Percentiles rank a stretch among this genome's conserved stretches.
These are phyloP conservation scores for Hydrotaea diabolus DNA, from an alignment of 2,888 invertebrate genomes.

Conservation along the genomic window DNA sequence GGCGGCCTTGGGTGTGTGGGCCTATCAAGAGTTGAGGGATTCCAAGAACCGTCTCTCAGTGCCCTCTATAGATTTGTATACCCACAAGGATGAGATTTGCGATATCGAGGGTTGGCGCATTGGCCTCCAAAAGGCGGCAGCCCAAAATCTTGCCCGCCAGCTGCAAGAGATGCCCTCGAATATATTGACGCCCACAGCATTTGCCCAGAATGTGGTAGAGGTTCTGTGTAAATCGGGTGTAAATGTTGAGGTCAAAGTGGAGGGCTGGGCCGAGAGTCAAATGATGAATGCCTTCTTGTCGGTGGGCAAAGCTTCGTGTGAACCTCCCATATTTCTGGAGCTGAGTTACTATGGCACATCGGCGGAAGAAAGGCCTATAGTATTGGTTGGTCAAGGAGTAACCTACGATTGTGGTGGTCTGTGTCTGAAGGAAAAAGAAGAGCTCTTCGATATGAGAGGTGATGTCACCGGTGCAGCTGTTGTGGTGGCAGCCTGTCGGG, in stretches of 20 bases:
- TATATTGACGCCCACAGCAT: slow-evolving; percentile 88
- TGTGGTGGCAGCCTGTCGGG: slow-evolving; percentile 86
- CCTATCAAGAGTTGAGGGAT: slow-evolving; percentile 83
- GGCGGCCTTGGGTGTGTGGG: slow-evolving; percentile 85
- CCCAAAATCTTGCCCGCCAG: slow-evolving; percentile 89
- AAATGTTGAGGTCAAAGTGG: slow-evolving; percentile 78
- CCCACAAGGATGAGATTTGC: slow-evolving; percentile 85
- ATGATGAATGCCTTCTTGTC: slow-evolving; percentile 91
- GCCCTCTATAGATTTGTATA: slow-evolving; percentile 80
- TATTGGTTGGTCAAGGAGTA: slow-evolving; percentile 87
- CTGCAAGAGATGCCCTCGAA: slow-evolving; percentile 92
- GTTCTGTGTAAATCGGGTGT: slow-evolving; percentile 78
- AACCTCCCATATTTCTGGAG: slow-evolving; percentile 90
- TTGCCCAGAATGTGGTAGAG: slow-evolving; percentile 85
- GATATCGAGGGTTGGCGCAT: slow-evolving; percentile 87
- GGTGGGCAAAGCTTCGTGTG: slow-evolving; percentile 88
- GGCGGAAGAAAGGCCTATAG: slow-evolving; percentile 84
- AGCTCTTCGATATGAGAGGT: slow-evolving; percentile 87
- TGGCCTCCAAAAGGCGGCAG: slow-evolving; percentile 87
- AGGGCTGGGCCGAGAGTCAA: slow-evolving; percentile 88
- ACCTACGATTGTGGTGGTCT: slow-evolving; percentile 89
- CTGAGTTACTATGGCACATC: slow-evolving; percentile 86
- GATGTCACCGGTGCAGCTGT: slow-evolving; percentile 93
- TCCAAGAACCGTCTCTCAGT: slow-evolving; percentile 73
- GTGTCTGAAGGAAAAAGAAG: slow-evolving; percentile 83